Evolutionary conservation across 2,888 invertebrate genomes (phyloP).

Genomic region (Himalopsyche tibetana): DNA sequence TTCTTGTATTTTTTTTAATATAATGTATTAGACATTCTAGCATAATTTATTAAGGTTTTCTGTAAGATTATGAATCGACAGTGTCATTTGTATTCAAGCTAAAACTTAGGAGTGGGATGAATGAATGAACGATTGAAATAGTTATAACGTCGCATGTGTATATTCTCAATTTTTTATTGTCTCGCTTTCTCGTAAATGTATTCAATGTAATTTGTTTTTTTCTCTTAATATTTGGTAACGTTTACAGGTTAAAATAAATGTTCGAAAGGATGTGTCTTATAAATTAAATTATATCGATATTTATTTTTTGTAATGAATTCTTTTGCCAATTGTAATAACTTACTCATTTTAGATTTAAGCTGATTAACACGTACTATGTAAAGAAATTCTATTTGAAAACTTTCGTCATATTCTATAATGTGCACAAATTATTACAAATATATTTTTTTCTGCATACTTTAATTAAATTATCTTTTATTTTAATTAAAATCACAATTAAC

Average conservation of each 20-base stretch:
- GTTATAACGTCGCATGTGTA: constrained; percentile 1
- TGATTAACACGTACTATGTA: not conserved
- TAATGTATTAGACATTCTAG: constrained; percentile 47
- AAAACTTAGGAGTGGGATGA: constrained; percentile 34
- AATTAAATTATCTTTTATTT: constrained; percentile 1
- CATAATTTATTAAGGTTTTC: constrained; percentile 46
- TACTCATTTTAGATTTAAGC: not conserved
- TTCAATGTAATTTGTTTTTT: not conserved
- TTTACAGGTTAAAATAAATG: not conserved
- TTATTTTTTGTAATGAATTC: constrained; percentile 39
- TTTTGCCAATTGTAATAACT: constrained; percentile 25
- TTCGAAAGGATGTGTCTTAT: not conserved
- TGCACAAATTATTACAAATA: constrained; percentile 8
- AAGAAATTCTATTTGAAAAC: constrained; percentile 10
- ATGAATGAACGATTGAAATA: not conserved
- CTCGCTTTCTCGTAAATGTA: not conserved
- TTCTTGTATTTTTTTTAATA: constrained; percentile 44
- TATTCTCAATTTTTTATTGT: constrained; percentile 8
- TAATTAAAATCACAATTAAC: not conserved
- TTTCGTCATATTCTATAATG: constrained; percentile 16
- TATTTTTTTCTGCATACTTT: not conserved
- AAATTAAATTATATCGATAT: constrained; percentile 31
- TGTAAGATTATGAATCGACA: constrained; percentile 50
- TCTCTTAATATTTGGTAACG: not conserved
- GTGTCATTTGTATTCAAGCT: constrained; percentile 49